Percentiles rank a stretch among this genome's conserved stretches.
Evolutionary conservation across 2,888 invertebrate species (phyloP).

Genomic region (Pristionchus maxplancki): DNA sequence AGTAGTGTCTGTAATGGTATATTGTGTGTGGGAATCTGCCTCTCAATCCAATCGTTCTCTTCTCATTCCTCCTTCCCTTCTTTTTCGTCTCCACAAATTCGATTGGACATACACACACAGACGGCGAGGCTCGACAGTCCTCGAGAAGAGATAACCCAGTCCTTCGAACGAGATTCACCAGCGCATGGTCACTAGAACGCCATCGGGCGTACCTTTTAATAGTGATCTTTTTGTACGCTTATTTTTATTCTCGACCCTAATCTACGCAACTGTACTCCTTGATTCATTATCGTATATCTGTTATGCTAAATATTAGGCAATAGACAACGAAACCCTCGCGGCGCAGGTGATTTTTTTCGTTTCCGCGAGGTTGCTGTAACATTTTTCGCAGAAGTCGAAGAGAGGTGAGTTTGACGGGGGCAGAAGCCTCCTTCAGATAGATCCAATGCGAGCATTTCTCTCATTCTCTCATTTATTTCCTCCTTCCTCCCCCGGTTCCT

Average conservation of each 20-base stretch:
- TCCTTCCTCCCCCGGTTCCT: neutral
- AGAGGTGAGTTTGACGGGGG: slow-evolving; percentile 16
- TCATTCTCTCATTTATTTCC: slow-evolving; percentile 33
- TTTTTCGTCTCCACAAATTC: slow-evolving; percentile 39
- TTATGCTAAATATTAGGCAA: too few relatives aligned
- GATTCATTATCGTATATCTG: too few relatives aligned
- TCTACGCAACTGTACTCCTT: neutral
- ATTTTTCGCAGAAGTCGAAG: neutral
- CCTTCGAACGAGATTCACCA: too few relatives aligned
- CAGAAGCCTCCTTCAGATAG: neutral
- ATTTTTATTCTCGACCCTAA: too few relatives aligned
- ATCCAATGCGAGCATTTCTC: neutral
- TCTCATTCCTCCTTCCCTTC: slow-evolving; percentile 20
- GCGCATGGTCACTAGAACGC: too few relatives aligned
- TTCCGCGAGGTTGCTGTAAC: slow-evolving; percentile 14
- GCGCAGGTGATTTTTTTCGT: slow-evolving; percentile 27
- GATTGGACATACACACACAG: slow-evolving; percentile 40
- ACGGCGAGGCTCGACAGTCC: slow-evolving; percentile 3
- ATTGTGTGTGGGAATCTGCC: neutral
- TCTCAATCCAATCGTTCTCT: slow-evolving; percentile 32
- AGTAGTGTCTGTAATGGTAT: slow-evolving; percentile 7
- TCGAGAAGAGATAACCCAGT: neutral
- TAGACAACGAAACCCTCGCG: neutral
- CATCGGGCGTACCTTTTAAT: too few relatives aligned
- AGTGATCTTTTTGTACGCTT: neutral